phyloP scores from a whole-genome alignment of 2,888 invertebrate species.

The Hermodice carunculata region DNA sequence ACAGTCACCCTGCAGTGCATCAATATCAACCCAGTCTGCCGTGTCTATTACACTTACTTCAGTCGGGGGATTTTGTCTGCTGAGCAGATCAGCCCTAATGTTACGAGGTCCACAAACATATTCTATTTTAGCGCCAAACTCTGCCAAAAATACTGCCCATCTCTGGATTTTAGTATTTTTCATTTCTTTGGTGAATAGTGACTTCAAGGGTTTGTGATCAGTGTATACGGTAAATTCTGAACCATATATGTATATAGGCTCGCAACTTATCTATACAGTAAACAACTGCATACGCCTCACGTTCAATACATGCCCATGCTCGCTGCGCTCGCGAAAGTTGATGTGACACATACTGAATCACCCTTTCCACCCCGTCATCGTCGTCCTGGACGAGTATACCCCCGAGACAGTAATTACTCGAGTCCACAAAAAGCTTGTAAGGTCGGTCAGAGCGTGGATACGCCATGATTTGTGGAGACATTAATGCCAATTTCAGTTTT shows the following conservation, averaged over 20 bases:
- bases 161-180: constrained; percentile 14
- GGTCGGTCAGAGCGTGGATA: background rate
- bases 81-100: constrained; percentile 14
- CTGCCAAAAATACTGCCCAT: constrained; percentile 17
- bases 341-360: constrained; percentile 1
- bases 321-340: background rate
- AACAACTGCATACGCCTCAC: constrained; percentile 12
- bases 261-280: background rate
- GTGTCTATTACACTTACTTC: background rate
- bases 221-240: constrained; percentile 1
- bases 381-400: constrained; percentile 1
- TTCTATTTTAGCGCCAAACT: constrained; percentile 11
- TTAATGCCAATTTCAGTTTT: background rate
- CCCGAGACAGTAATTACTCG: background rate
- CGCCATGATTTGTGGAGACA: background rate
- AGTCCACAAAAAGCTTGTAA: constrained; percentile 5
- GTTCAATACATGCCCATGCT: constrained; percentile 12
- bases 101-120: background rate
- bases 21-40: background rate
- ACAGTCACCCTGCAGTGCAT: background rate
- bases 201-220: constrained; percentile 17
- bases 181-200: constrained; percentile 5
- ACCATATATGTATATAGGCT: constrained; percentile 13
- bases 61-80: background rate
- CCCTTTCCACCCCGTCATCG: constrained; percentile 1